Conservation (phyloP, 2,113 vertebrate species). For the Colius striatus region DNA sequence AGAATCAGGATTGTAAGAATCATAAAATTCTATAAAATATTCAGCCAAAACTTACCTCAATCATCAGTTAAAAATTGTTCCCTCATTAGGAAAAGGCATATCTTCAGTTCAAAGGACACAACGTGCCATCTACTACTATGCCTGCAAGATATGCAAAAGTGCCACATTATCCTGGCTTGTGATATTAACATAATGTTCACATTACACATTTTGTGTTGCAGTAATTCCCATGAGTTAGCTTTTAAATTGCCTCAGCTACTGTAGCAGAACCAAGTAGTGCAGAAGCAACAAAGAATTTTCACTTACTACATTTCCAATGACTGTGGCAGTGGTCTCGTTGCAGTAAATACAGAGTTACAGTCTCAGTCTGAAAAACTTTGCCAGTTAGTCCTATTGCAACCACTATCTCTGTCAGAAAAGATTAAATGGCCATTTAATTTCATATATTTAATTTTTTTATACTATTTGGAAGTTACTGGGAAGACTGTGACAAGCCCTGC, state of each 20-base stretch:
- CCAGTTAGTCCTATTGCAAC: not conserved
- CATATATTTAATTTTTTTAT: not conserved
- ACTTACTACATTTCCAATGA: conserved; percentile 19
- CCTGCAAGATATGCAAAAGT: not conserved
- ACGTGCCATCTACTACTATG: not conserved
- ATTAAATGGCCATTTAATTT: not conserved
- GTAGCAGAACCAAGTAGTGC: not conserved
- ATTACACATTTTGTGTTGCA: not conserved
- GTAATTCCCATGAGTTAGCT: not conserved
- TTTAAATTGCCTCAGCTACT: conserved; percentile 38
- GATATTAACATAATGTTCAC: not conserved
- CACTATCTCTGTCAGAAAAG: conserved; percentile 15
- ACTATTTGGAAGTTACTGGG: conserved; percentile 40
- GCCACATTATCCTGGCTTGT: not conserved
- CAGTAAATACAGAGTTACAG: not conserved
- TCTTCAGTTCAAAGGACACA: not conserved
- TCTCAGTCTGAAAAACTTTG: conserved; percentile 19
- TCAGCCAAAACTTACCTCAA: not conserved
- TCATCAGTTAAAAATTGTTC: not conserved
- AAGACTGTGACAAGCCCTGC: conserved; percentile 14
- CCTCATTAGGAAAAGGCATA: not conserved
- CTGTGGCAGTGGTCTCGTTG: not conserved
- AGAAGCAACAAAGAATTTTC: conserved; percentile 38
- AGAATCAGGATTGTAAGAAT: not conserved
- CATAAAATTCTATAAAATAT: not conserved